A percentile compares a stretch with the other conserved stretches of the same genome.
These are phyloP conservation scores for Corythaixoides concolor DNA, from an alignment of 2,113 vertebrate genomes.

Conservation along the genomic window DNA sequence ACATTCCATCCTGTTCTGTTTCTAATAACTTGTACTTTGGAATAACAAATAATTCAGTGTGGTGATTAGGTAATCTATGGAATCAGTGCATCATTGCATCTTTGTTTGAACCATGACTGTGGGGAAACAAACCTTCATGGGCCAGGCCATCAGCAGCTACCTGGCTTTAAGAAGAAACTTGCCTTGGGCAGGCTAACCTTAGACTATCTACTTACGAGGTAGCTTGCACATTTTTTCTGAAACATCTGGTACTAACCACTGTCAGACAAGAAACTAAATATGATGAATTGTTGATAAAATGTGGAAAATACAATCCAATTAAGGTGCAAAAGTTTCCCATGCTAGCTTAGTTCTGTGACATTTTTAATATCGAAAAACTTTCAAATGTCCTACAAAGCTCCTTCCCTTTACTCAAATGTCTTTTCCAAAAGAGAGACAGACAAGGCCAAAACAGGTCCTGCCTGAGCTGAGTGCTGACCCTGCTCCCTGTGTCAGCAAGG, in stretches of 20 bases:
- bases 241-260: background rate
- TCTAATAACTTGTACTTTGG: conserved; percentile 5
- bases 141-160: background rate
- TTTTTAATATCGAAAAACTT: background rate
- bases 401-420: background rate
- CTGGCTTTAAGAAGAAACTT: background rate
- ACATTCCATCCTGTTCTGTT: conserved; percentile 32
- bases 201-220: background rate
- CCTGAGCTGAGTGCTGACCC: background rate
- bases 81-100: background rate
- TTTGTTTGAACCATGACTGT: background rate
- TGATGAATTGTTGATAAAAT: background rate
- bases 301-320: background rate
- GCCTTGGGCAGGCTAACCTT: background rate
- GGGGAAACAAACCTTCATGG: background rate
- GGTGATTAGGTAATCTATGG: background rate
- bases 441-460: background rate
- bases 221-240: background rate
- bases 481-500: background rate
- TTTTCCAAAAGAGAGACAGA: background rate
- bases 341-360: background rate
- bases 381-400: background rate
- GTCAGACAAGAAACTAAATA: background rate
- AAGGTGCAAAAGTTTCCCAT: background rate
- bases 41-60: background rate